phyloP scores from a whole-genome alignment of 2,797 vertebrate genomes.

The Dryobates pubescens region DNA sequence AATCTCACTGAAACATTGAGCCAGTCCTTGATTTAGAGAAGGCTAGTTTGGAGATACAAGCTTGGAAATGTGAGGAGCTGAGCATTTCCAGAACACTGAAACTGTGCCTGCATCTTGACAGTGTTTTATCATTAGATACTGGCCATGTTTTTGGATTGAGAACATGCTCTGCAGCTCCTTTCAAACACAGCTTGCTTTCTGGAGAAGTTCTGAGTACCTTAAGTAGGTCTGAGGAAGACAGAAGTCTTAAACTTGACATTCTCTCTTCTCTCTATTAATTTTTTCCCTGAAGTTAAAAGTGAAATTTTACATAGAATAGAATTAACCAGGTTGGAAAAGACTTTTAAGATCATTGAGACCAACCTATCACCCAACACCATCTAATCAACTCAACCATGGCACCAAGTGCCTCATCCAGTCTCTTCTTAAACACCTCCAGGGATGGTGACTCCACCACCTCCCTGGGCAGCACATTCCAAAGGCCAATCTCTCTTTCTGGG shows the following conservation, averaged over 20 bases:
- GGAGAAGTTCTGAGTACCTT: background rate
- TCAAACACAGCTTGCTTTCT: background rate
- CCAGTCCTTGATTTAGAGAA: background rate
- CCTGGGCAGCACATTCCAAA: too few species aligned
- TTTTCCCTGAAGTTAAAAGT: background rate
- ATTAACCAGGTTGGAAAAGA: too few species aligned
- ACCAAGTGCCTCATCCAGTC: too few species aligned
- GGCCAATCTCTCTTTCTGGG: too few species aligned
- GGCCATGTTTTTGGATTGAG: slow-evolving; percentile 24
- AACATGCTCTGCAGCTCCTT: background rate
- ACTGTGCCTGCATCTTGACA: background rate
- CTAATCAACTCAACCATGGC: too few species aligned
- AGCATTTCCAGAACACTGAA: slow-evolving; percentile 65
- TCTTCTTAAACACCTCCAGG: too few species aligned
- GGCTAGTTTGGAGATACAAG: background rate
- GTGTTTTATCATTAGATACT: background rate
- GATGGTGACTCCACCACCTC: too few species aligned
- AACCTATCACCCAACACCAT: too few species aligned
- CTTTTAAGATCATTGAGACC: too few species aligned
- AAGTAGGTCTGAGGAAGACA: background rate
- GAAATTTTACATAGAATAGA: background rate
- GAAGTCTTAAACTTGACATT: background rate
- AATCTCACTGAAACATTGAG: background rate
- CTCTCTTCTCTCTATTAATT: background rate
- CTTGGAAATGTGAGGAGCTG: slow-evolving; percentile 3